Evolutionary conservation across 1,140 invertebrate species (phyloP).

Genomic region (Argopecten irradians): DNA sequence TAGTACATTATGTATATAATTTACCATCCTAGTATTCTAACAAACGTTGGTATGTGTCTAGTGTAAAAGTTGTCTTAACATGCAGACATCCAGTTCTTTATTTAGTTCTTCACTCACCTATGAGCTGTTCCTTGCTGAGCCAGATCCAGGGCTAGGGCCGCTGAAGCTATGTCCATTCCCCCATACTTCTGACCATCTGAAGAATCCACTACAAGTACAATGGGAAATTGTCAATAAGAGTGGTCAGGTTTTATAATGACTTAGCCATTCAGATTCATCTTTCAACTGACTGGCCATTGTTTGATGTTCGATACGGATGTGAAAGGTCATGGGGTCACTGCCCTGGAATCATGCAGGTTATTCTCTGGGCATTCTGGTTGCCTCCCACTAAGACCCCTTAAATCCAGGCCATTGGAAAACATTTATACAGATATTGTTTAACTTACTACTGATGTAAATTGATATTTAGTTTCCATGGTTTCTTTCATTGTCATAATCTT

Average conservation of each 20-base stretch:
- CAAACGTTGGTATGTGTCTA: too few species aligned
- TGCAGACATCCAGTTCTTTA: too few species aligned
- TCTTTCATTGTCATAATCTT: too few species aligned
- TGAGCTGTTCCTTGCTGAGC: constrained; percentile 67
- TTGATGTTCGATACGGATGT: not conserved
- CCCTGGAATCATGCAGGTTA: not conserved
- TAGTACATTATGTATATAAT: too few species aligned
- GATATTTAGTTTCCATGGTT: too few species aligned
- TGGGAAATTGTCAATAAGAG: not conserved
- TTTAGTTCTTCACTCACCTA: constrained; percentile 51
- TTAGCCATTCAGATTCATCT: not conserved
- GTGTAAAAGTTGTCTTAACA: too few species aligned
- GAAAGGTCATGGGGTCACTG: not conserved
- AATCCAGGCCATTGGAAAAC: too few species aligned
- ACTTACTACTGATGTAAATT: too few species aligned
- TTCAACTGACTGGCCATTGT: not conserved
- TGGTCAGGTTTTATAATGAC: not conserved
- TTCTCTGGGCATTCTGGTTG: too few species aligned
- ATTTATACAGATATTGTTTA: too few species aligned
- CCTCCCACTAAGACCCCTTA: too few species aligned
- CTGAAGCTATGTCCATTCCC: constrained; percentile 68
- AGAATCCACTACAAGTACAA: constrained; percentile 54
- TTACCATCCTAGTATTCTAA: too few species aligned
- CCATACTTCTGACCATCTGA: constrained; percentile 43
- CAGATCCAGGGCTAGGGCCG: constrained; percentile 71